These are phyloP conservation scores for Helarctos malayanus DNA, from an alignment of 2,797 vertebrate species.

Conservation along the genomic window DNA sequence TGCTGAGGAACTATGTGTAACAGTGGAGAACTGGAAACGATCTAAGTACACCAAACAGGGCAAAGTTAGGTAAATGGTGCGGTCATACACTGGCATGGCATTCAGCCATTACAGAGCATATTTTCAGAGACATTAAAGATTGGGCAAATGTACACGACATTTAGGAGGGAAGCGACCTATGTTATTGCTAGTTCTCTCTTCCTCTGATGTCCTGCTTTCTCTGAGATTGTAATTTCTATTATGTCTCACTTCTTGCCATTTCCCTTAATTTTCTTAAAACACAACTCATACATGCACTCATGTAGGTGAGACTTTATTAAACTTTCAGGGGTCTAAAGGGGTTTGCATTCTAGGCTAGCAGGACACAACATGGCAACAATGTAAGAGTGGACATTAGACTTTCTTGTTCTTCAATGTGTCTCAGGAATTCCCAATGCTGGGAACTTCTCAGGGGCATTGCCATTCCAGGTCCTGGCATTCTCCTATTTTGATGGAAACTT, in stretches of 20 bases:
- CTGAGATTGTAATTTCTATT: not conserved
- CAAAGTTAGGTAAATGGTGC: not conserved
- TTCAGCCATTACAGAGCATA: not conserved
- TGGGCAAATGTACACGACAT: not conserved
- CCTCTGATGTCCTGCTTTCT: not conserved
- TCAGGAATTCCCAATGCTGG: not conserved
- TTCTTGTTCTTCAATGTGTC: not conserved
- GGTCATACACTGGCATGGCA: not conserved
- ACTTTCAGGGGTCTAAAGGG: not conserved
- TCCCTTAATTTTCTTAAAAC: slow-evolving; percentile 1
- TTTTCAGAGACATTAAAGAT: not conserved
- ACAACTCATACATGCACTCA: not conserved
- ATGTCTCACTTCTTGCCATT: not conserved
- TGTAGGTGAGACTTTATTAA: not conserved
- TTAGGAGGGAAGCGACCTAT: not conserved
- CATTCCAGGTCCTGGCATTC: not conserved
- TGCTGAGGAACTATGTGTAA: not conserved
- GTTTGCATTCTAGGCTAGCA: not conserved
- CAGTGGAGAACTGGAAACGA: not conserved
- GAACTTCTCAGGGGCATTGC: not conserved
- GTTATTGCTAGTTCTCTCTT: not conserved
- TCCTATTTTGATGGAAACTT: not conserved
- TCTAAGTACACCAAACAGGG: not conserved
- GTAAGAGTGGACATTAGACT: not conserved
- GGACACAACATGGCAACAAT: not conserved